A percentile compares a stretch with the other conserved stretches of the same genome.
Conservation (phyloP, 2,888 invertebrate genomes). For the Dryobota labecula region DNA sequence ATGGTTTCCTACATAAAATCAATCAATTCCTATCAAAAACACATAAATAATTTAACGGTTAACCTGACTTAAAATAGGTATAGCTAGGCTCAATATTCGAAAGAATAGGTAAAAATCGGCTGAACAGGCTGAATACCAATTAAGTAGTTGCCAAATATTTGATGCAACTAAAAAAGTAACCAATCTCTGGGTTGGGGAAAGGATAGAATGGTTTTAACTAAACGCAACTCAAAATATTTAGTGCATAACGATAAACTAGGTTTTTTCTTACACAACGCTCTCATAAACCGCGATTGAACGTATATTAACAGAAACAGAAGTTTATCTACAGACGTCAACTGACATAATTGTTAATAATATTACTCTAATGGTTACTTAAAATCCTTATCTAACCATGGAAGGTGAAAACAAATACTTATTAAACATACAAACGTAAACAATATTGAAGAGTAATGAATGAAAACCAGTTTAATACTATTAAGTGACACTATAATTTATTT, state of each 20-base stretch:
- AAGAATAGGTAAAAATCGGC: neutral
- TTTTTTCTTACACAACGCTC: slow-evolving; percentile 5
- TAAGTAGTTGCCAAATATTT: neutral
- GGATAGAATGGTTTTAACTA: neutral
- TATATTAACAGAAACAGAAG: neutral
- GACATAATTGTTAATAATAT: neutral
- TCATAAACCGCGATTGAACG: neutral
- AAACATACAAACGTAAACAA: slow-evolving; percentile 7
- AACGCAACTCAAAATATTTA: neutral
- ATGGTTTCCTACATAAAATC: too few relatives aligned
- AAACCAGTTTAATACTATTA: neutral
- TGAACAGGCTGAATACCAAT: neutral
- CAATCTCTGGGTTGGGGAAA: neutral
- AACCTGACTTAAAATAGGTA: neutral
- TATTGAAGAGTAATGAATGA: slow-evolving; percentile 11
- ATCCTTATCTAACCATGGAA: slow-evolving; percentile 1
- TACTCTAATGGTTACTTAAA: neutral
- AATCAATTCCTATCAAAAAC: too few relatives aligned
- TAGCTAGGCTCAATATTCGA: neutral
- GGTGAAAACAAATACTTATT: neutral
- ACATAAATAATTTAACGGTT: too few relatives aligned
- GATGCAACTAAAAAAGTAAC: neutral
- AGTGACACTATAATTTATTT: neutral
- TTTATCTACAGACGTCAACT: neutral
- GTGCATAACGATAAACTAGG: slow-evolving; percentile 1